Evolutionary conservation across 2,888 invertebrate genomes (phyloP).

Genomic region (Oegoconia quadripuncta): DNA sequence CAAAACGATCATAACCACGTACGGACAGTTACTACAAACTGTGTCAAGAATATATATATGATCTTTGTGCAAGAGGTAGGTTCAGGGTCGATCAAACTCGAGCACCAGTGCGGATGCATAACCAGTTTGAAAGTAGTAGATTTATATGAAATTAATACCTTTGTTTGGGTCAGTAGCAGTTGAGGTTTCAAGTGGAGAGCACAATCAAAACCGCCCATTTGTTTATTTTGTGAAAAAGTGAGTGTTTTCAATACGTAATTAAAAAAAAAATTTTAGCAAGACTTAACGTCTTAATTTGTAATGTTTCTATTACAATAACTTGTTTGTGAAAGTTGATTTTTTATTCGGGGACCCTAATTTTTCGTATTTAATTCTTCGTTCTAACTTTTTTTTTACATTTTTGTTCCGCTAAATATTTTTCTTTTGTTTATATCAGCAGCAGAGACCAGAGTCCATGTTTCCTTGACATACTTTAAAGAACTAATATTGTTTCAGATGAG

Average conservation of each 20-base stretch:
- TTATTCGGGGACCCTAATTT: no score
- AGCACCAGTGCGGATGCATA: slow-evolving; percentile 15
- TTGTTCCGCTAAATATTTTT: no score
- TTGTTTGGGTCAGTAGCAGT: slow-evolving; percentile 13
- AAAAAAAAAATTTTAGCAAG: no score
- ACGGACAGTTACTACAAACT: slow-evolving; percentile 6
- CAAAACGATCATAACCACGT: slow-evolving; percentile 6
- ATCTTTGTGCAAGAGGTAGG: slow-evolving; percentile 10
- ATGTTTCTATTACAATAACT: no score
- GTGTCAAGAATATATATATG: slow-evolving; percentile 9
- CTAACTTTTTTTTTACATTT: no score
- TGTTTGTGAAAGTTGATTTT: no score
- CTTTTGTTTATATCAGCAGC: no score
- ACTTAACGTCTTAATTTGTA: no score
- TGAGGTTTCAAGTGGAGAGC: slow-evolving; percentile 9
- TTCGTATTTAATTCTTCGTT: no score
- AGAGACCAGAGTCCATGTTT: no score
- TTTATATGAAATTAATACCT: slow-evolving; percentile 12
- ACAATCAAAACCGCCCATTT: slow-evolving; percentile 1
- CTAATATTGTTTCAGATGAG: slow-evolving; percentile 13
- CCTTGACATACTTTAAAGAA: neutral
- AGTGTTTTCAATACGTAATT: slow-evolving; percentile 4
- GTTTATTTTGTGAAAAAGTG: slow-evolving; percentile 12
- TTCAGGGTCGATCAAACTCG: slow-evolving; percentile 10
- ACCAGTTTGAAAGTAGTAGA: slow-evolving; percentile 17